Conservation (phyloP, 2,797 vertebrate species). For the Microcaecilia unicolor region DNA sequence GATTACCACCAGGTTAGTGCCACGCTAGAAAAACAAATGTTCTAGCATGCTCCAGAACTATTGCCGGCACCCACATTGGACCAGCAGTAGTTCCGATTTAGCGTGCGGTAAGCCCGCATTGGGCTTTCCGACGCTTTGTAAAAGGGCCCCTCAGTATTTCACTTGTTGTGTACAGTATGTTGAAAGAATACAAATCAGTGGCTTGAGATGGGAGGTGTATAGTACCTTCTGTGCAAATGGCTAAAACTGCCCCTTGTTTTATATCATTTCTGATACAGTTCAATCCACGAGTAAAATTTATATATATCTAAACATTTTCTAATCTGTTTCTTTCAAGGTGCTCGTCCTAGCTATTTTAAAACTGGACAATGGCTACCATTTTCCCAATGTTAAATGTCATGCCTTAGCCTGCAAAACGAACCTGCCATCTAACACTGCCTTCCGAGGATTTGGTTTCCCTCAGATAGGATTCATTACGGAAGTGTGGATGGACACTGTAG, state of each 20-base stretch:
- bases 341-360: conserved; percentile 39
- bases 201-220: neutral
- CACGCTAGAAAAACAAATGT: no score
- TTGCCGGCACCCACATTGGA: no score
- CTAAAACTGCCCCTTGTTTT: neutral
- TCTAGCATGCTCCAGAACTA: no score
- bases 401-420: conserved; percentile 48
- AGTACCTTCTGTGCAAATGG: neutral
- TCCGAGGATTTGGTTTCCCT: conserved; percentile 60
- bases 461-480: conserved; percentile 49
- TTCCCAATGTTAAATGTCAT: conserved; percentile 42
- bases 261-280: no score
- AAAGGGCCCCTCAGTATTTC: no score
- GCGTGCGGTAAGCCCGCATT: no score
- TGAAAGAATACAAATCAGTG: neutral
- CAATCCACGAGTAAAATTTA: no score
- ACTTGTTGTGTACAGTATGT: neutral
- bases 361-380: conserved; percentile 54
- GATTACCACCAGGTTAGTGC: no score
- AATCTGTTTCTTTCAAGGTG: conserved; percentile 29
- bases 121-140: no score
- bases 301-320: no score
- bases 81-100: no score
- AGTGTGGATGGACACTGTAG: conserved; percentile 48
- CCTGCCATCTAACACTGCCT: conserved; percentile 51